Conservation (phyloP, 2,113 vertebrate genomes). For the Nibea coibor region DNA sequence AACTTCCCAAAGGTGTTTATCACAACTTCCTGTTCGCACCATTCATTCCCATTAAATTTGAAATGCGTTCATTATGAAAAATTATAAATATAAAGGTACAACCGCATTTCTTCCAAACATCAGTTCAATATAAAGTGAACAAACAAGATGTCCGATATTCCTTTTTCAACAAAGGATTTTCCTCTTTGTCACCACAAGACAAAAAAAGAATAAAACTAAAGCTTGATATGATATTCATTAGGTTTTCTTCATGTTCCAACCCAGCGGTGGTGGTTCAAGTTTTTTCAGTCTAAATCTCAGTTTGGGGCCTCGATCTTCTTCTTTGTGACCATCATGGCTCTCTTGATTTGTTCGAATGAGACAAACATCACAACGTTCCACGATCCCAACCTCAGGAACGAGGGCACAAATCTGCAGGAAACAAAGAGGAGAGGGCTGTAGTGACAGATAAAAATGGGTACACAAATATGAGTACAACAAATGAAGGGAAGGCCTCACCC, state of each 20-base stretch:
- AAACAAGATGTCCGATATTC: constrained; percentile 29
- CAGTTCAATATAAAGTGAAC: constrained; percentile 14
- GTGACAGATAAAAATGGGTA: too few relatives aligned
- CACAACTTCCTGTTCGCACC: not conserved
- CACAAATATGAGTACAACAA: not conserved
- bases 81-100: constrained; percentile 59
- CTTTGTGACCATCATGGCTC: constrained; percentile 85
- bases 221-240: not conserved
- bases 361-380: constrained; percentile 89
- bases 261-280: not conserved
- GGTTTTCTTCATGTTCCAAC: not conserved
- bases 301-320: constrained; percentile 75
- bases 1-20: not conserved
- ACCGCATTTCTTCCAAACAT: not conserved
- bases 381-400: constrained; percentile 84
- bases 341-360: constrained; percentile 86
- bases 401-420: constrained; percentile 82
- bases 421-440: not conserved
- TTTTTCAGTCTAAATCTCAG: constrained; percentile 49
- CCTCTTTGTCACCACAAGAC: constrained; percentile 18
- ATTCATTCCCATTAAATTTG: constrained; percentile 8
- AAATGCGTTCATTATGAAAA: constrained; percentile 28
- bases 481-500: constrained; percentile 74
- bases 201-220: constrained; percentile 10
- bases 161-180: constrained; percentile 53